phyloP scores from a whole-genome alignment of 2,113 vertebrate genomes.

The Menidia beryllina region DNA sequence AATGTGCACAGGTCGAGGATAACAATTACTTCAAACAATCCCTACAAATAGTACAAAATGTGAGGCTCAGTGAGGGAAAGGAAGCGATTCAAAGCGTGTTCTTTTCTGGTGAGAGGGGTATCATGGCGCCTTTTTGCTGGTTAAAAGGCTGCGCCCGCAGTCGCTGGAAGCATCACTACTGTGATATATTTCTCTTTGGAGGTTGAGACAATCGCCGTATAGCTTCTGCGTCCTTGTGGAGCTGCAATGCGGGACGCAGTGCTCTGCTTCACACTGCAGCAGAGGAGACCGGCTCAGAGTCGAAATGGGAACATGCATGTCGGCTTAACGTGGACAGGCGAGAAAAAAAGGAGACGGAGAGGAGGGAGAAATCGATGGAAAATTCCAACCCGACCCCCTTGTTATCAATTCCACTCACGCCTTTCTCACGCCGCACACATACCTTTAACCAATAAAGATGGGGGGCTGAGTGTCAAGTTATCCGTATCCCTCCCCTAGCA shows the following conservation, averaged over 20 bases:
- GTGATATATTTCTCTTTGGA: constrained; percentile 63
- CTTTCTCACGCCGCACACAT: constrained; percentile 58
- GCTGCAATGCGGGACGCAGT: constrained; percentile 83
- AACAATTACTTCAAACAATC: constrained; percentile 9
- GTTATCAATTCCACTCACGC: constrained; percentile 77
- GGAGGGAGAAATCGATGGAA: constrained; percentile 52
- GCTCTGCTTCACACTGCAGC: constrained; percentile 72
- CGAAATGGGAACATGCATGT: background rate
- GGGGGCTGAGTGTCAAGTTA: constrained; percentile 45
- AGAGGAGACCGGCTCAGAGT: constrained; percentile 30
- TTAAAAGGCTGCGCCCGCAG: constrained; percentile 8
- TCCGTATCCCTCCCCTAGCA: constrained; percentile 14
- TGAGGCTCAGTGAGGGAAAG: constrained; percentile 16
- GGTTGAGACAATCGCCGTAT: constrained; percentile 51
- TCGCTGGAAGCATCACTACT: constrained; percentile 28
- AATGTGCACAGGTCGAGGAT: background rate
- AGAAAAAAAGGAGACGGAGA: constrained; percentile 11
- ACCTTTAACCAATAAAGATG: constrained; percentile 58
- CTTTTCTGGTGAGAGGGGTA: constrained; percentile 5
- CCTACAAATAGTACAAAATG: background rate
- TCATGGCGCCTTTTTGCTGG: constrained; percentile 51
- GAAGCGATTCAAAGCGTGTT: constrained; percentile 8
- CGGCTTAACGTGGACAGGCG: constrained; percentile 10
- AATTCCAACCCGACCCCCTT: constrained; percentile 62
- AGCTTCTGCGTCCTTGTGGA: constrained; percentile 69